Percentiles rank a stretch among this genome's conserved stretches.
phyloP scores from a whole-genome alignment of 2,888 invertebrate genomes.

The Aradus depressus region DNA sequence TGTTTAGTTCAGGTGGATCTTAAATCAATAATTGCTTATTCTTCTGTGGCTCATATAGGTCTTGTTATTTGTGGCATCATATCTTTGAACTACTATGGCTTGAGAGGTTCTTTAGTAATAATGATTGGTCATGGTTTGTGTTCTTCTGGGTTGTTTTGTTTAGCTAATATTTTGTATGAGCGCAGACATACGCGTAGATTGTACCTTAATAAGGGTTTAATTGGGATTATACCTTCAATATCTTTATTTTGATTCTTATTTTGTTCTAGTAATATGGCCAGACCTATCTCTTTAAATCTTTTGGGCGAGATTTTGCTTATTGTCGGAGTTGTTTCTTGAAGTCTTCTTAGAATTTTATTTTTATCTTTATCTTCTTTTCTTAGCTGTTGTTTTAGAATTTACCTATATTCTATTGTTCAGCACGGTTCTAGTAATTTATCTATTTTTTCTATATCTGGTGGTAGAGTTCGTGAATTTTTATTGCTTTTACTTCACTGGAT shows the following conservation, averaged over 20 bases:
- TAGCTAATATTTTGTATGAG: too few relatives aligned
- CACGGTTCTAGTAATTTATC: too few relatives aligned
- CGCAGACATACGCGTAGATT: neutral
- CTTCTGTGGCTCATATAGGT: conserved; percentile 5
- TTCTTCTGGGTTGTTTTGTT: neutral
- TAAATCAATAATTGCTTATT: conserved; percentile 10
- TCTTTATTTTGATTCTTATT: conserved; percentile 55
- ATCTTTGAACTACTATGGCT: neutral
- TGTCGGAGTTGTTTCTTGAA: too few relatives aligned
- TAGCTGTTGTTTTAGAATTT: too few relatives aligned
- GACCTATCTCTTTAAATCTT: too few relatives aligned
- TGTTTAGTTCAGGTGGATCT: conserved; percentile 4
- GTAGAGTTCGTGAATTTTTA: too few relatives aligned
- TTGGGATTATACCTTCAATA: conserved; percentile 32
- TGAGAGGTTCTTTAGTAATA: conserved; percentile 3
- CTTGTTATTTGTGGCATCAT: conserved; percentile 8
- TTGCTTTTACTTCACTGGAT: too few relatives aligned
- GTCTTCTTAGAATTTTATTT: too few relatives aligned
- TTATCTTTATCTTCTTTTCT: too few relatives aligned
- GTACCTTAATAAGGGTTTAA: neutral
- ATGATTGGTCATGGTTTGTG: conserved; percentile 7
- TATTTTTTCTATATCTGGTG: too few relatives aligned
- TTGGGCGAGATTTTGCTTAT: too few relatives aligned
- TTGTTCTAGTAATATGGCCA: conserved; percentile 51
- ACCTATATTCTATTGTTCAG: too few relatives aligned